phyloP scores from a whole-genome alignment of 1,140 invertebrate species.

The Dufourea novaeangliae region DNA sequence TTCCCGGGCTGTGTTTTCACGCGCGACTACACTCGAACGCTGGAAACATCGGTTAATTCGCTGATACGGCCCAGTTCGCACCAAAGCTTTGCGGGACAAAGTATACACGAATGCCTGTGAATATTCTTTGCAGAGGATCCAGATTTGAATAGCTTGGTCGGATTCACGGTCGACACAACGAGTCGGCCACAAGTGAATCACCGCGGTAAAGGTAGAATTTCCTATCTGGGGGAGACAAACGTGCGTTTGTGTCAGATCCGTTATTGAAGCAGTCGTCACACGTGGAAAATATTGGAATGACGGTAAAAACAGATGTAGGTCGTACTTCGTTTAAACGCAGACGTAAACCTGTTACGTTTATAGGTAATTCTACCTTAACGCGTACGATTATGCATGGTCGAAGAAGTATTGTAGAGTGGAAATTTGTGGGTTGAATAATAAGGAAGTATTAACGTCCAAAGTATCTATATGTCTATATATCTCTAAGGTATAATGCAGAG shows the following conservation, averaged over 20 bases:
- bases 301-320: no score
- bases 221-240: no score
- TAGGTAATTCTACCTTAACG: no score
- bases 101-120: not conserved
- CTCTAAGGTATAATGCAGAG: no score
- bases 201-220: no score
- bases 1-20: conserved; percentile 7
- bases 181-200: conserved; percentile 7
- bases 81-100: not conserved
- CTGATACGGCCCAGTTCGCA: not conserved
- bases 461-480: no score
- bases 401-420: not conserved
- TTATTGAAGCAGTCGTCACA: no score
- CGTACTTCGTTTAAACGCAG: no score
- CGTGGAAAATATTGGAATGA: no score
- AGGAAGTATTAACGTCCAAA: no score
- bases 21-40: conserved; percentile 6
- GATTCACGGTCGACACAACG: conserved; percentile 8
- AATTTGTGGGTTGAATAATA: conserved; percentile 1
- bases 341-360: no score
- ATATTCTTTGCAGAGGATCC: conserved; percentile 5
- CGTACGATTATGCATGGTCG: not conserved
- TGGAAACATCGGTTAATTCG: conserved; percentile 14
- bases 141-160: not conserved
- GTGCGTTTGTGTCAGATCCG: no score